Conservation (phyloP, 2,113 vertebrate genomes). For the Turdus rufiventris region DNA sequence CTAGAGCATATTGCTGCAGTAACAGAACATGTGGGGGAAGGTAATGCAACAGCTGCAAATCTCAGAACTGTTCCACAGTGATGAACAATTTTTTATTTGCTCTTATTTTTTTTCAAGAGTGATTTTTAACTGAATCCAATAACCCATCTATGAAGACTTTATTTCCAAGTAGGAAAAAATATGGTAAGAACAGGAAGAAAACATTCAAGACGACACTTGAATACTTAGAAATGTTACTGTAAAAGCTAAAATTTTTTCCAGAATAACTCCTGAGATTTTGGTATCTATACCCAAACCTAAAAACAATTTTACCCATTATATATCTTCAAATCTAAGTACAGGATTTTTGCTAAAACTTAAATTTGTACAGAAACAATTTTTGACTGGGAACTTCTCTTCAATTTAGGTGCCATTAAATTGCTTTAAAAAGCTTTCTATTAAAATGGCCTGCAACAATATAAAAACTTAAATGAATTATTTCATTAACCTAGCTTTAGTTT, state of each 20-base stretch:
- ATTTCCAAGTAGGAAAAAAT: neutral
- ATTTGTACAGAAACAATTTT: neutral
- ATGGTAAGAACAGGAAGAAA: neutral
- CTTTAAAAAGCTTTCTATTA: neutral
- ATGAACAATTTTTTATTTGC: neutral
- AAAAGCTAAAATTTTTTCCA: neutral
- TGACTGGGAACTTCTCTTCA: neutral
- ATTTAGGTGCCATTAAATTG: neutral
- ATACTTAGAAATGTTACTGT: neutral
- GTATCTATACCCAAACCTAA: neutral
- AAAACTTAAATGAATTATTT: neutral
- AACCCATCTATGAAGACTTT: neutral
- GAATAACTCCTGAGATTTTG: neutral
- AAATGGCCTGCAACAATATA: neutral
- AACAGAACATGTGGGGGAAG: neutral
- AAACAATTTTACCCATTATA: neutral
- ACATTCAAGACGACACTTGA: fast-evolving
- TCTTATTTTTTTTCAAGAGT: neutral
- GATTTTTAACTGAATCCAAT: neutral
- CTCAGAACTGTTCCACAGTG: neutral
- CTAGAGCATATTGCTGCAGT: neutral
- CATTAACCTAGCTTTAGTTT: neutral
- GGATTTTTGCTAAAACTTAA: neutral
- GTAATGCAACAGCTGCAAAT: neutral
- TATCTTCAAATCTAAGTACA: neutral